These are phyloP conservation scores for Zaprionus taronus DNA, from an alignment of 1,140 invertebrate genomes.

Conservation along the genomic window DNA sequence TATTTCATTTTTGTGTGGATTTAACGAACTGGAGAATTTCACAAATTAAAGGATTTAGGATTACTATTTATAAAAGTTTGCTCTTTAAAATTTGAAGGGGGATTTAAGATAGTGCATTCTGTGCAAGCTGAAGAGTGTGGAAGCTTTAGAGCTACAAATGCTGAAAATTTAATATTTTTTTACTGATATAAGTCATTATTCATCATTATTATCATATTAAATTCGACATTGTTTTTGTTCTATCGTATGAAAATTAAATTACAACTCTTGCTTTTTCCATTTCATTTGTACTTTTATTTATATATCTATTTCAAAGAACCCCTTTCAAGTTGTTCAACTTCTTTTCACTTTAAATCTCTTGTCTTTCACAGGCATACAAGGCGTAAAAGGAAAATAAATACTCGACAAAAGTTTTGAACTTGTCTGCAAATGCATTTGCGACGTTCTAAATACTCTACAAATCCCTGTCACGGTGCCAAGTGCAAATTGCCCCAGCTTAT, in stretches of 20 bases:
- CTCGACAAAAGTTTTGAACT: not conserved
- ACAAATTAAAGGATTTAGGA: not conserved
- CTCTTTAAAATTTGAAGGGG: not conserved
- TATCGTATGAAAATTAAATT: not conserved
- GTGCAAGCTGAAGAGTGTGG: too few relatives aligned
- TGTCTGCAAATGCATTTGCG: slow-evolving; percentile 11
- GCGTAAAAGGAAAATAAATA: slow-evolving; percentile 2
- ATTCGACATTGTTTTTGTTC: too few relatives aligned
- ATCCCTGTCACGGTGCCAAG: slow-evolving; percentile 1
- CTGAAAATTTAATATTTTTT: not conserved
- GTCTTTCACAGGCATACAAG: not conserved
- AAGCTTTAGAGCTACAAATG: too few relatives aligned
- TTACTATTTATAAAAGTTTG: too few relatives aligned
- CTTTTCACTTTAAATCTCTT: not conserved
- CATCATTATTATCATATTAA: too few relatives aligned
- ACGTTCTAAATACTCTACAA: not conserved
- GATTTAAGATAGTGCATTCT: too few relatives aligned
- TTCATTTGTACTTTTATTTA: not conserved
- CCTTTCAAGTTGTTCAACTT: not conserved
- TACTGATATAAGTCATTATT: too few relatives aligned
- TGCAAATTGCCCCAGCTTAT: slow-evolving; percentile 1
- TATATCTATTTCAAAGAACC: not conserved
- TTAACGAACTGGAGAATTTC: not conserved
- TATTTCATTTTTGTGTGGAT: slow-evolving; percentile 1
- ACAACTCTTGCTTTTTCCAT: not conserved